phyloP scores from a whole-genome alignment of 2,113 vertebrate genomes.

The Oreochromis niloticus region DNA sequence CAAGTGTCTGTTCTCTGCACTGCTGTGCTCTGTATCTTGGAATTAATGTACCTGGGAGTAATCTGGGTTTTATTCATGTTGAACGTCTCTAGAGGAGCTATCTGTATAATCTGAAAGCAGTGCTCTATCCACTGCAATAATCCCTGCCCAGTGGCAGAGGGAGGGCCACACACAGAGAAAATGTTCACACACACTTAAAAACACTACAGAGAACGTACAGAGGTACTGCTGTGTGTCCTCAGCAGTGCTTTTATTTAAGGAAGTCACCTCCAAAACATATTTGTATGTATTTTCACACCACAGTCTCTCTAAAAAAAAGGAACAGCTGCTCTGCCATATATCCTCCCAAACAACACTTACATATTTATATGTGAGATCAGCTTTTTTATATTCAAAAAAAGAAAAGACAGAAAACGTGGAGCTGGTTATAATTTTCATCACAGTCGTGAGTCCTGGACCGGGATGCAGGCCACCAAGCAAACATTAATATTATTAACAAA shows the following conservation, averaged over 20 bases:
- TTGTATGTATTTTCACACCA: neutral
- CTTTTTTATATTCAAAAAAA: neutral
- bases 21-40: neutral
- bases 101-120: constrained; percentile 49
- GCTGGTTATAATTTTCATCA: neutral
- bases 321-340: neutral
- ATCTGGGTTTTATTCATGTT: constrained; percentile 44
- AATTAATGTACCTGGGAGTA: constrained; percentile 31
- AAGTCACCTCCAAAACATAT: neutral
- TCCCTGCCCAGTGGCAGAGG: neutral
- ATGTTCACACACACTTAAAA: neutral
- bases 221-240: neutral
- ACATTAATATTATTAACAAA: neutral
- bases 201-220: neutral
- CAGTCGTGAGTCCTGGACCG: neutral
- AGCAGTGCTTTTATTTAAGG: neutral
- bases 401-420: neutral
- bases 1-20: neutral
- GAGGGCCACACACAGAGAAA: neutral
- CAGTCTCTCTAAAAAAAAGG: neutral
- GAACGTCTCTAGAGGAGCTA: constrained; percentile 10
- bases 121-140: constrained; percentile 24
- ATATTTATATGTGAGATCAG: neutral
- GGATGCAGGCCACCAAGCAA: neutral
- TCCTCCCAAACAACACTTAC: neutral